Conservation (phyloP, 1,140 invertebrate species). For the Mamestra configurata region DNA sequence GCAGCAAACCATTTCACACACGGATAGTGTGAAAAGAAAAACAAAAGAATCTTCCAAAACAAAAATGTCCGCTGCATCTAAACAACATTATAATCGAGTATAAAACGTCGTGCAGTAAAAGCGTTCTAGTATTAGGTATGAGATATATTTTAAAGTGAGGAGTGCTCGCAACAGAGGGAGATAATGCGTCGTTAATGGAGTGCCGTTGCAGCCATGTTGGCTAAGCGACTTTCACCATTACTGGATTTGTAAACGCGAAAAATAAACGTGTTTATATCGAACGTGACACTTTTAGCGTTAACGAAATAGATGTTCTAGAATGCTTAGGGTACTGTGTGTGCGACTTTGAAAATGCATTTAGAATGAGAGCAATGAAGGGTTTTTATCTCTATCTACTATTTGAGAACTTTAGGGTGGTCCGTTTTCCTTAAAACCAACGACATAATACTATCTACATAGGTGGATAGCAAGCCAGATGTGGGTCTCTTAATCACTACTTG, state of each 20-base stretch:
- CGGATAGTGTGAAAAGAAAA: background rate
- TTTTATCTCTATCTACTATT: background rate
- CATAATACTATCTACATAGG: background rate
- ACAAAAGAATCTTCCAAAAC: background rate
- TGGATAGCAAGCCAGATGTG: background rate
- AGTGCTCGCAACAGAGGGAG: constrained; percentile 62
- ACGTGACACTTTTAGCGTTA: constrained; percentile 49
- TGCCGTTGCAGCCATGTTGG: constrained; percentile 59
- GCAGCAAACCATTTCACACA: no score
- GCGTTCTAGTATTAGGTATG: constrained; percentile 57
- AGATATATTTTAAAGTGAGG: constrained; percentile 66
- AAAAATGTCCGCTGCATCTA: constrained; percentile 25
- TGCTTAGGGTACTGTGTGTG: background rate
- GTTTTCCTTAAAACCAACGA: background rate
- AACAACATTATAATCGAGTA: constrained; percentile 50
- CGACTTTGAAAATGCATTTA: constrained; percentile 15
- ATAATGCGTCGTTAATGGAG: constrained; percentile 77
- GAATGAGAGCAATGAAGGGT: background rate
- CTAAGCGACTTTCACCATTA: constrained; percentile 63
- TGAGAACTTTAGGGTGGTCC: background rate
- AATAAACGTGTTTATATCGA: constrained; percentile 52
- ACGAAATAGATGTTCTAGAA: constrained; percentile 34
- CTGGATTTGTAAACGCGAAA: constrained; percentile 57
- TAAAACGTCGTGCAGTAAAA: constrained; percentile 51
- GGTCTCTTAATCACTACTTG: background rate